Evolutionary conservation across 2,113 vertebrate genomes (phyloP).

Genomic region (Phalacrocorax aristotelis): DNA sequence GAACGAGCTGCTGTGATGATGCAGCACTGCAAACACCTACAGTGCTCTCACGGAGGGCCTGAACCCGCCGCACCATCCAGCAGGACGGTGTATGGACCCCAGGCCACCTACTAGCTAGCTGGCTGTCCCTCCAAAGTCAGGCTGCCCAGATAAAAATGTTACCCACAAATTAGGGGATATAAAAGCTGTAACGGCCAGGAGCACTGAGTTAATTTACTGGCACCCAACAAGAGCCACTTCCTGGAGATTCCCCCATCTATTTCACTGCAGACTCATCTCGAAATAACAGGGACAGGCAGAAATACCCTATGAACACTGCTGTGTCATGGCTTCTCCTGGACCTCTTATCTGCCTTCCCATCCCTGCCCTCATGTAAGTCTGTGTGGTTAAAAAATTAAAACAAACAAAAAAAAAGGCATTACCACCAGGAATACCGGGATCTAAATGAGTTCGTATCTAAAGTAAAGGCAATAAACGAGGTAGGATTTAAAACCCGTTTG

Average conservation of each 20-base stretch:
- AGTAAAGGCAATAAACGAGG: neutral
- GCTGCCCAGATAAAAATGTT: neutral
- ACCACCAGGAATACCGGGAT: neutral
- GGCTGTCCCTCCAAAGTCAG: neutral
- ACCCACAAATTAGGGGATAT: neutral
- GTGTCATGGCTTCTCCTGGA: neutral
- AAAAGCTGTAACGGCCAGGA: neutral
- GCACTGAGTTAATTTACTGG: neutral
- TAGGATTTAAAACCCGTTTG: neutral
- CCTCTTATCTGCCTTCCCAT: neutral
- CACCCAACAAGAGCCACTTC: neutral
- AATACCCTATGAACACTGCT: neutral
- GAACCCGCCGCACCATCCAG: neutral
- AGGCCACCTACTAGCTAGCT: neutral
- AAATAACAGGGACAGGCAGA: neutral
- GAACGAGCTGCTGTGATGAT: neutral
- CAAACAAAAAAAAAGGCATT: neutral
- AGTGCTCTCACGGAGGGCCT: neutral
- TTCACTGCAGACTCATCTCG: neutral
- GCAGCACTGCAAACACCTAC: neutral
- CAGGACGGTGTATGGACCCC: neutral
- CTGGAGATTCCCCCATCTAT: neutral
- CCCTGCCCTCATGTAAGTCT: neutral
- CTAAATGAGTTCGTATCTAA: neutral
- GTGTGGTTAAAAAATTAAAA: neutral